Percentiles rank a stretch among this genome's conserved stretches.
phyloP scores from a whole-genome alignment of 2,888 invertebrate species.

The Operophtera brumata region DNA sequence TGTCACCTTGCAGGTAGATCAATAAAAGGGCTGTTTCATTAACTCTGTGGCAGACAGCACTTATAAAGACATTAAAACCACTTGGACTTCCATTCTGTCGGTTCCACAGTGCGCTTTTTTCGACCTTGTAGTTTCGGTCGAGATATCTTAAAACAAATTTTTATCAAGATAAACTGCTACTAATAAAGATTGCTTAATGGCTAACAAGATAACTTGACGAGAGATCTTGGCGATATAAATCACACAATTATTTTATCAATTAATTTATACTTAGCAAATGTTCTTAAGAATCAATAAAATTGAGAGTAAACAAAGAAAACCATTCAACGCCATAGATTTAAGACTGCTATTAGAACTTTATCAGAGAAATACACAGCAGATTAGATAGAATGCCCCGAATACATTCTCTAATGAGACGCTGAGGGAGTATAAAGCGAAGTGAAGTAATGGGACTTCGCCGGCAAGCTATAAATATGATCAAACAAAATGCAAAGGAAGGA shows the following conservation, averaged over 20 bases:
- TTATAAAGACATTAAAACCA: conserved; percentile 79
- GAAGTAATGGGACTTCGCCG: conserved; percentile 61
- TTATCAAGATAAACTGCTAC: conserved; percentile 28
- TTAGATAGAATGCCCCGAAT: conserved; percentile 52
- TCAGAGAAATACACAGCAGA: conserved; percentile 49
- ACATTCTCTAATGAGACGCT: conserved; percentile 67
- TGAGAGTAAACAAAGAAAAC: conserved; percentile 39
- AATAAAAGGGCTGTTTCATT: conserved; percentile 77
- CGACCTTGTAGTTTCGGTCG: conserved; percentile 41
- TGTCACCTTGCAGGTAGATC: conserved; percentile 78
- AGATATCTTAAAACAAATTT: conserved; percentile 46
- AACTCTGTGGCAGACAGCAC: conserved; percentile 71
- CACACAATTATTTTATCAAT: conserved; percentile 34
- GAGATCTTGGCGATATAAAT: conserved; percentile 25
- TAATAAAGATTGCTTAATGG: conserved; percentile 26
- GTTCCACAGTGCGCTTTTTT: conserved; percentile 41
- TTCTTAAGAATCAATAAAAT: conserved; percentile 10
- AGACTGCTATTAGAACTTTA: conserved; percentile 42
- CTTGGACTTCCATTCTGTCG: conserved; percentile 52
- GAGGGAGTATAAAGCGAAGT: conserved; percentile 51
- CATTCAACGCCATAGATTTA: conserved; percentile 29
- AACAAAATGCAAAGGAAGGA: conserved; percentile 69
- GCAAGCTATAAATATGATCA: conserved; percentile 70
- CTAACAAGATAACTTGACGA: conserved; percentile 22
- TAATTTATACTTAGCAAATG: conserved; percentile 20